Evolutionary conservation across 2,113 vertebrate genomes (phyloP).

Genomic region (Leucopsar rothschildi): DNA sequence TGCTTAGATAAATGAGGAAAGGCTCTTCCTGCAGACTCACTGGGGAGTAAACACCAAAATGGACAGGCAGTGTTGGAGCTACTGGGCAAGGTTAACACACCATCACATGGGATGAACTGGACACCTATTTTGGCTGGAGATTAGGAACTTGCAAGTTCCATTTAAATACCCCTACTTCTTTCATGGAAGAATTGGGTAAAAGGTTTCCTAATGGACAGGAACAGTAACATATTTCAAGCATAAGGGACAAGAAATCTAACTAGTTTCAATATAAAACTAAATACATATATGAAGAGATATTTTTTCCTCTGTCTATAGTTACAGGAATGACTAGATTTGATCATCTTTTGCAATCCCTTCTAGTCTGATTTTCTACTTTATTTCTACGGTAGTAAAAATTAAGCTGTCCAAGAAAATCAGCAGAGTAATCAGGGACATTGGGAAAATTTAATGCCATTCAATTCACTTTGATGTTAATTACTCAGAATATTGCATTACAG

Average conservation of each 20-base stretch:
- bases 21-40: background rate
- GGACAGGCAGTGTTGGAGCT: background rate
- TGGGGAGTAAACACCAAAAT: background rate
- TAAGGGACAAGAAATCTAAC: background rate
- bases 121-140: background rate
- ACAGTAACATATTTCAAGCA: background rate
- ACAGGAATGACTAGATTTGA: background rate
- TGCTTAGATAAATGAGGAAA: background rate
- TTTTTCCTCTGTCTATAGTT: background rate
- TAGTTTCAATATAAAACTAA: background rate
- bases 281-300: rapidly evolving
- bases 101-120: background rate
- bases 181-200: background rate
- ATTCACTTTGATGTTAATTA: background rate
- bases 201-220: background rate
- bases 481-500: background rate
- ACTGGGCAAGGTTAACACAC: rapidly evolving
- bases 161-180: background rate
- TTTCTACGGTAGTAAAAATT: background rate
- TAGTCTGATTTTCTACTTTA: background rate
- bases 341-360: background rate
- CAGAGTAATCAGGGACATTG: rapidly evolving
- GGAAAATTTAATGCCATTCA: background rate
- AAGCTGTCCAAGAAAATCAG: background rate
- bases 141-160: background rate